phyloP scores from a whole-genome alignment of 2,113 vertebrate species.

The Alethe diademata region DNA sequence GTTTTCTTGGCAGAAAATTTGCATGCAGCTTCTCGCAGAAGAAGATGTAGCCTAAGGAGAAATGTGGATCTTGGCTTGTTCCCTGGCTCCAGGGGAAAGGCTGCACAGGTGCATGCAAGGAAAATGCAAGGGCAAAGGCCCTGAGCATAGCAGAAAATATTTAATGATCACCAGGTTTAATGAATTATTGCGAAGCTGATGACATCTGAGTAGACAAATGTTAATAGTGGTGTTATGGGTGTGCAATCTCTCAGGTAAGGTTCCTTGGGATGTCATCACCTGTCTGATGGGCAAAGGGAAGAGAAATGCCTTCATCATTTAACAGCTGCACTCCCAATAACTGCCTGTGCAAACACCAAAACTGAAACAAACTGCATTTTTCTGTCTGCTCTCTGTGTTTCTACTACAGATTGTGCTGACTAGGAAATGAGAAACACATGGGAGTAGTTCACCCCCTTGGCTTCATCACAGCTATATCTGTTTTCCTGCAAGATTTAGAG shows the following conservation, averaged over 20 bases:
- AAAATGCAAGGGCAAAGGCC: not conserved
- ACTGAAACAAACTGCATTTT: conserved; percentile 63
- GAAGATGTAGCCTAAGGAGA: not conserved
- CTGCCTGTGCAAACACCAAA: conserved; percentile 42
- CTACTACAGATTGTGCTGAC: conserved; percentile 56
- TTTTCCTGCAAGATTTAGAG: conserved; percentile 52
- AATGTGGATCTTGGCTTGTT: not conserved
- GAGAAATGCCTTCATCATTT: conserved; percentile 17
- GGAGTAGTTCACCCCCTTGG: conserved; percentile 13
- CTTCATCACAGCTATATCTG: conserved; percentile 60
- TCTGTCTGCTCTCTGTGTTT: conserved; percentile 53
- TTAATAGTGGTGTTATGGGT: not conserved
- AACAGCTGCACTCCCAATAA: not conserved
- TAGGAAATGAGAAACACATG: conserved; percentile 76
- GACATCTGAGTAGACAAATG: not conserved
- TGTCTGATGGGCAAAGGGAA: not conserved
- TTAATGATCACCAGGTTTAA: not conserved
- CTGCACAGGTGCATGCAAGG: not conserved
- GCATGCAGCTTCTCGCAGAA: not conserved
- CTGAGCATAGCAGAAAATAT: not conserved
- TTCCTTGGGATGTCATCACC: conserved; percentile 28
- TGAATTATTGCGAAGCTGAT: not conserved
- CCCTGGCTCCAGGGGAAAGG: not conserved
- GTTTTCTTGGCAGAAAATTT: not conserved
- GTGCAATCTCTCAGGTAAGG: not conserved